phyloP scores from a whole-genome alignment of 2,888 invertebrate genomes.

The Amphimallon solstitiale region DNA sequence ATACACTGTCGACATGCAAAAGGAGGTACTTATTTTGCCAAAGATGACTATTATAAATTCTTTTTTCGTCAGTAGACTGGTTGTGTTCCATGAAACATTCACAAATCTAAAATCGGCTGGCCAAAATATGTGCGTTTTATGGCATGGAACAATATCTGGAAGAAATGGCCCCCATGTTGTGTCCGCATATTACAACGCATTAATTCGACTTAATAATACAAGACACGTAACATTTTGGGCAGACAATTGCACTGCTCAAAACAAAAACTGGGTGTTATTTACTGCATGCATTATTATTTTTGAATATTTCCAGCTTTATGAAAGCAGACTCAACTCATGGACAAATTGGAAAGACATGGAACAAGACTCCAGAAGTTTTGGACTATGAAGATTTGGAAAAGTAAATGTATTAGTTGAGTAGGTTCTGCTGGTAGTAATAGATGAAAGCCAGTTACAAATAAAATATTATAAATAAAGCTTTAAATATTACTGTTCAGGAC shows the following conservation, averaged over 20 bases:
- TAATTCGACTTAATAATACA: neutral
- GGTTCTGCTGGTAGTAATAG: too few relatives aligned
- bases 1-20: constrained; percentile 8
- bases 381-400: too few relatives aligned
- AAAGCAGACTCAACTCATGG: too few relatives aligned
- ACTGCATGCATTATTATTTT: too few relatives aligned
- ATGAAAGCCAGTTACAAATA: too few relatives aligned
- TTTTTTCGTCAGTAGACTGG: neutral
- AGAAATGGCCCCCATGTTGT: constrained; percentile 37
- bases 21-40: neutral
- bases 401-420: too few relatives aligned
- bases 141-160: constrained; percentile 39
- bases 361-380: too few relatives aligned
- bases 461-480: too few relatives aligned
- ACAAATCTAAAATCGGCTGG: constrained; percentile 12
- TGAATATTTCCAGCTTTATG: too few relatives aligned
- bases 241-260: neutral
- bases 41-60: neutral
- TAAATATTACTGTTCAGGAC: too few relatives aligned
- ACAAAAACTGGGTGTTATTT: neutral
- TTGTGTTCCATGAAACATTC: constrained; percentile 4
- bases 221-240: constrained; percentile 5
- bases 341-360: too few relatives aligned
- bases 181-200: constrained; percentile 28
- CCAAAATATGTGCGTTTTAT: constrained; percentile 39